These are phyloP conservation scores for Pangasius larnaudii DNA, from an alignment of 2,797 vertebrate genomes.

Conservation along the genomic window DNA sequence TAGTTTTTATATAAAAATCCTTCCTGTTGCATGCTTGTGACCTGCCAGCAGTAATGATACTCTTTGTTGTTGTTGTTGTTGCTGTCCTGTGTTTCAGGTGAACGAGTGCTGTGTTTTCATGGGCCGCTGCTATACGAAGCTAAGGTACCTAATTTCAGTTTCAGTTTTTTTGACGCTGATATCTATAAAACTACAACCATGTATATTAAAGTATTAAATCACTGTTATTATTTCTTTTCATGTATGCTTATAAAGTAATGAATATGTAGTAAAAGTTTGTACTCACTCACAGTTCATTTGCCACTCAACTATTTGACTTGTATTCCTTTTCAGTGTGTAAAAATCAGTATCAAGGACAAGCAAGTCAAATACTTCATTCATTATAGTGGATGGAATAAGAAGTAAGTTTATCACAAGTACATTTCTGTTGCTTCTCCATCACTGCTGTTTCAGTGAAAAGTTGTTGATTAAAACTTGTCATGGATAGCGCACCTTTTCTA, in stretches of 20 bases:
- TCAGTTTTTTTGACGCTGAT: neutral
- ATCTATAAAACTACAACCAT: neutral
- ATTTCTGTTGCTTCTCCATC: neutral
- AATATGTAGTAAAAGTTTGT: neutral
- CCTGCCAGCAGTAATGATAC: no score
- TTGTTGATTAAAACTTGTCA: neutral
- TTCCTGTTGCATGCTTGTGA: neutral
- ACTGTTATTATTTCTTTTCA: neutral
- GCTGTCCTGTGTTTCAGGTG: constrained; percentile 80
- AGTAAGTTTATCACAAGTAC: constrained; percentile 81
- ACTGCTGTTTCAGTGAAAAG: neutral
- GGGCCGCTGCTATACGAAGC: constrained; percentile 99
- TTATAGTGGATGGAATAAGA: constrained; percentile 99
- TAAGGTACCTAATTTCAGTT: constrained; percentile 80
- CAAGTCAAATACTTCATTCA: constrained; percentile 99
- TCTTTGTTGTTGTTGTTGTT: neutral
- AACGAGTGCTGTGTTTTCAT: constrained; percentile 99
- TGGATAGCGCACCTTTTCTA: neutral
- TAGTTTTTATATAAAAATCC: neutral
- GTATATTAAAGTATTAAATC: neutral
- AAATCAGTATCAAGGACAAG: constrained; percentile 98
- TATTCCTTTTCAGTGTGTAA: constrained; percentile 88
- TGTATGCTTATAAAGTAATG: neutral
- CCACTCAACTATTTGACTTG: constrained; percentile 25
- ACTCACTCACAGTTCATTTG: neutral